A percentile compares a stretch with the other conserved stretches of the same genome.
phyloP scores from a whole-genome alignment of 2,113 vertebrate genomes.

The Empidonax alnorum region DNA sequence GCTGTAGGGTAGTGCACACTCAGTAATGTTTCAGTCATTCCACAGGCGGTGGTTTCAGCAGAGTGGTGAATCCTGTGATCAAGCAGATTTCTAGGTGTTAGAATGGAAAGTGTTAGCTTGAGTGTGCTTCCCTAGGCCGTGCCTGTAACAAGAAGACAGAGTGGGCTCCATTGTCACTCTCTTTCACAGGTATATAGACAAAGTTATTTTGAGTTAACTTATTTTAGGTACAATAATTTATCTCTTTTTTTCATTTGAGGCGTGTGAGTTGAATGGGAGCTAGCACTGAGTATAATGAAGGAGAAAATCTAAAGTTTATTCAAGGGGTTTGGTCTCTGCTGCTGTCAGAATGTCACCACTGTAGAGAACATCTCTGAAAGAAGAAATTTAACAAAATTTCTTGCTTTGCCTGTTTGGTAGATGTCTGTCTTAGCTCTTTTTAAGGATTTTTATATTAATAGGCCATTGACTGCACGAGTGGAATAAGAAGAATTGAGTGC shows the following conservation, averaged over 20 bases:
- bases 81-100: neutral
- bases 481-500: neutral
- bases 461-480: neutral
- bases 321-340: neutral
- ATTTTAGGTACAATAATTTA: neutral
- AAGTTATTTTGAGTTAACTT: neutral
- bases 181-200: neutral
- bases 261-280: neutral
- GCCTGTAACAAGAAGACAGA: neutral
- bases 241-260: neutral
- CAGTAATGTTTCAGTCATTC: neutral
- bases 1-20: neutral
- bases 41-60: neutral
- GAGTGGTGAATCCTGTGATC: neutral
- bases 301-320: neutral
- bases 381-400: neutral
- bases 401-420: neutral
- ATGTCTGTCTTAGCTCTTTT: neutral
- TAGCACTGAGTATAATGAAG: neutral
- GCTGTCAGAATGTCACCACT: neutral
- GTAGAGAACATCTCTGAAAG: neutral
- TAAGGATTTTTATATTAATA: neutral
- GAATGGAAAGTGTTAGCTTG: neutral
- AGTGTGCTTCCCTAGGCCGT: neutral
- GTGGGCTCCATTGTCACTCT: neutral